Evolutionary conservation across 1,140 invertebrate species (phyloP), one percentile per base, ranked within the genome.

Genomic region (Zophobas atratus): DNA sequence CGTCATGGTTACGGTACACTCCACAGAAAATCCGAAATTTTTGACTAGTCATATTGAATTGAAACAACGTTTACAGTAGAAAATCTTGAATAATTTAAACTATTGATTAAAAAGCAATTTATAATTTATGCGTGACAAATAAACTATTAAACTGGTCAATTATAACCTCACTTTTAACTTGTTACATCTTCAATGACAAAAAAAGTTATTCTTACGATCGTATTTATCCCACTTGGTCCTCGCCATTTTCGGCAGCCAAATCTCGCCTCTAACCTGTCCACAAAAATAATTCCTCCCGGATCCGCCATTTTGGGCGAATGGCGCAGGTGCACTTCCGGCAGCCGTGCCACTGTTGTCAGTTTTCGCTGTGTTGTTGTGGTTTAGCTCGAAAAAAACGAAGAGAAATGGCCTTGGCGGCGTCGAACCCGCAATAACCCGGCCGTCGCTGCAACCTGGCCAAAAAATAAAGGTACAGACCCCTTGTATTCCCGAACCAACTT

Each of bases 261-360:
- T 20, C 20, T 20, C 20, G 20, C 20, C 20, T 20, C 20, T 20
- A 20, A 20, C 20, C 20, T 20, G 20, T 20, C 20, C 20, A 20
- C 3, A 60, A 36, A 60, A 60, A 60, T 60, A 8, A 60, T 60
- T 60, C 20, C 43, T n/a, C n/a, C 36, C 20, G 20, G 20, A 20
- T 67, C 48, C 49, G 71, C 71, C 71, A 56, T 43, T 35, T 41
- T 53, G 49, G 72, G 1, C 20, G 60, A 67, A 20, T 57, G 72
- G 72, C 72, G 72, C 39, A 46, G 43, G 36, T 75, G 33, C 34
- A 57, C 35, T 57, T 57, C 71, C 71, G 48, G 6, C 39, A 39
- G 8, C 32, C 70, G 70, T 72, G 80, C 81, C 84, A 82, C 79
- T 85, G 84, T 85, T 85, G 84, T 85, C 84, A 84, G 77, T 84